Evolutionary conservation across 2,888 invertebrate species (phyloP).

Genomic region (Stramonita haemastoma): DNA sequence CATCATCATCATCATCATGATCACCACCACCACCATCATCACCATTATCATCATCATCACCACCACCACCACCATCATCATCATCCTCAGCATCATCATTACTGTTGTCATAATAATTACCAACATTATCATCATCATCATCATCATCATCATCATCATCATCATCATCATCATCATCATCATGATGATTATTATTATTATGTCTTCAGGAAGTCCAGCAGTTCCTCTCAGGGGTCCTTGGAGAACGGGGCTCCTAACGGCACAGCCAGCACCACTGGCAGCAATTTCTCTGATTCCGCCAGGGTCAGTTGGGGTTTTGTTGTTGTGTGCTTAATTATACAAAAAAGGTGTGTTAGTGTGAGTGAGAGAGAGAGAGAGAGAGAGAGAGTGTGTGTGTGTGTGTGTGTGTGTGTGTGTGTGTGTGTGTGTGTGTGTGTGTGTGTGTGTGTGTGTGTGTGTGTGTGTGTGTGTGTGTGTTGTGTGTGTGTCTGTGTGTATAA

Average conservation of each 20-base stretch:
- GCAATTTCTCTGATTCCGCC: constrained; percentile 10
- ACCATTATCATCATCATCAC: not conserved
- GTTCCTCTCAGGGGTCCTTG: constrained; percentile 70
- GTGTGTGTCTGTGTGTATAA: not conserved
- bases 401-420: constrained; percentile 5
- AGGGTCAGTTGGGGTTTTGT: constrained; percentile 8
- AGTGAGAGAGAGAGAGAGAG: not conserved
- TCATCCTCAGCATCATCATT: not conserved
- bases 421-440: not conserved
- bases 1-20: constrained; percentile 3
- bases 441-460: constrained; percentile 24
- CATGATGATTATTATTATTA: no score
- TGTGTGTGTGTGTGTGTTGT: not conserved
- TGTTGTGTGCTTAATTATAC: not conserved
- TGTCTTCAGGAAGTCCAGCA: constrained; percentile 69
- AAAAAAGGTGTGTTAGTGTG: not conserved
- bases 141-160: constrained; percentile 11
- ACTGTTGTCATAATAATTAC: not conserved
- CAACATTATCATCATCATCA: not conserved
- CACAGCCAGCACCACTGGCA: not conserved
- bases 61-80: constrained; percentile 15
- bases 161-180: constrained; percentile 14
- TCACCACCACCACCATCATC: not conserved
- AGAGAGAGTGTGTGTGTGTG: constrained; percentile 14
- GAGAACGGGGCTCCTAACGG: constrained; percentile 49